Conservation (phyloP, 30 jellyfish, hydroid and myxozoan species). For the Thelohanellus kitauei region DNA sequence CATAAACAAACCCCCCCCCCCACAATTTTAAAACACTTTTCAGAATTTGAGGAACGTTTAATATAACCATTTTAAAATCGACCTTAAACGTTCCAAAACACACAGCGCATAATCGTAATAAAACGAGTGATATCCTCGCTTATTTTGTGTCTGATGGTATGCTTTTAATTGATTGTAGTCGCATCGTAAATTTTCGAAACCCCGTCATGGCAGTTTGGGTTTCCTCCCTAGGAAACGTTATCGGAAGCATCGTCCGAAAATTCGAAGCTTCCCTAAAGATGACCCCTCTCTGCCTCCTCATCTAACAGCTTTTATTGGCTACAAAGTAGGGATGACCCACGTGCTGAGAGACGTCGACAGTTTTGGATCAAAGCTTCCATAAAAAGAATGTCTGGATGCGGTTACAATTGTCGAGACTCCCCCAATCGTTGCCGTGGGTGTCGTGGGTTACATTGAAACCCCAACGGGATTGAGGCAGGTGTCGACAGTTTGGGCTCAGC, state of each 20-base stretch:
- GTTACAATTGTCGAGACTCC: slow-evolving; percentile 94
- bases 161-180: too few species aligned
- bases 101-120: too few species aligned
- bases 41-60: too few species aligned
- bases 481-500: slow-evolving; percentile 95
- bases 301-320: slow-evolving; percentile 86
- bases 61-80: too few species aligned
- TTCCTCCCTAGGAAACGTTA: slow-evolving; percentile 74
- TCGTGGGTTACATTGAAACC: slow-evolving; percentile 91
- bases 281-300: slow-evolving; percentile 63
- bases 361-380: slow-evolving; percentile 51
- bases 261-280: slow-evolving; percentile 88
- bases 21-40: too few species aligned
- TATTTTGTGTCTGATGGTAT: too few species aligned
- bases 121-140: too few species aligned
- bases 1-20: too few species aligned
- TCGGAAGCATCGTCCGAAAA: slow-evolving; percentile 59
- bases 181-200: not conserved
- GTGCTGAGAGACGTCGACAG: slow-evolving; percentile 86
- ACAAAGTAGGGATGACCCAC: slow-evolving; percentile 99
- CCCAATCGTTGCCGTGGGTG: slow-evolving; percentile 73
- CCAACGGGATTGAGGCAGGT: slow-evolving; percentile 93
- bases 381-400: slow-evolving; percentile 92
- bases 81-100: too few species aligned
- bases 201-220: slow-evolving; percentile 90